phyloP scores from a whole-genome alignment of 2,113 vertebrate genomes.

The Macaca nemestrina region DNA sequence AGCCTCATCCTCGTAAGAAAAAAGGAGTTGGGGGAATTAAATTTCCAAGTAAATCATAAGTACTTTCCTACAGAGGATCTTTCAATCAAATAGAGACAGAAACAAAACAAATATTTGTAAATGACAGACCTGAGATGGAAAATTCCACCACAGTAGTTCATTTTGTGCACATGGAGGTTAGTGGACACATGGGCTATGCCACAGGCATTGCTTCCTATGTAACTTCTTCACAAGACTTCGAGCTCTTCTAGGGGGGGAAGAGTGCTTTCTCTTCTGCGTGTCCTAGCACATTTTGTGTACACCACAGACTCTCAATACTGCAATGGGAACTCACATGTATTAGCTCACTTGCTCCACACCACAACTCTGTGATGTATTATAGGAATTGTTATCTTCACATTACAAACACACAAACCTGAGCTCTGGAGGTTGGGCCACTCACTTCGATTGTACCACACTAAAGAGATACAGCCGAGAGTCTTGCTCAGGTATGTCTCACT shows the following conservation, averaged over 20 bases:
- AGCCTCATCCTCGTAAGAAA: neutral
- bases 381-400: neutral
- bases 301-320: neutral
- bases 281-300: neutral
- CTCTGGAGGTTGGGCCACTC: neutral
- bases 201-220: neutral
- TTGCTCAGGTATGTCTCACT: neutral
- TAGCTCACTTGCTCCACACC: neutral
- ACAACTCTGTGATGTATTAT: neutral
- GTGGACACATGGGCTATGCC: neutral
- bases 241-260: neutral
- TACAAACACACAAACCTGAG: neutral
- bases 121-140: neutral
- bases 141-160: neutral
- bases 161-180: neutral
- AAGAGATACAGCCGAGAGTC: neutral
- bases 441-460: neutral
- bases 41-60: neutral
- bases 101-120: slow-evolving; percentile 21
- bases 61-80: neutral
- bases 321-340: neutral
- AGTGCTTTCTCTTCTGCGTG: neutral
- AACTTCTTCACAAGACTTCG: neutral
- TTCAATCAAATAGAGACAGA: neutral
- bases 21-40: neutral